phyloP scores from a whole-genome alignment of 2,113 vertebrate genomes.

The Gadus macrocephalus region DNA sequence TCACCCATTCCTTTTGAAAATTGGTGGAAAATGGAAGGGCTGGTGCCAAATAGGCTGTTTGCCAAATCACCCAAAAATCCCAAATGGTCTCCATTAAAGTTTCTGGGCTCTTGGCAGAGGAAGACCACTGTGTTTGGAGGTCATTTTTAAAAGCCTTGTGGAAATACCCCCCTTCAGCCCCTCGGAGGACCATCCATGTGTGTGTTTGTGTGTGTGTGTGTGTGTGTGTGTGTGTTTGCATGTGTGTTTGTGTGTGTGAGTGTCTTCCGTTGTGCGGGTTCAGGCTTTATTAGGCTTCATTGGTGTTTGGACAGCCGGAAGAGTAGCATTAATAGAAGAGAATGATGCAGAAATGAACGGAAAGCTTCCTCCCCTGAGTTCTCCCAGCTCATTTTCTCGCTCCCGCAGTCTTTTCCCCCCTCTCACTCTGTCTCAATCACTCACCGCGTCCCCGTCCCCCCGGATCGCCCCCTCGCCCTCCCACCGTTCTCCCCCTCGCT shows the following conservation, averaged over 20 bases:
- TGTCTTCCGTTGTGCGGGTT: conserved; percentile 54
- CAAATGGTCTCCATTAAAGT: conserved; percentile 67
- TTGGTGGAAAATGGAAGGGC: conserved; percentile 61
- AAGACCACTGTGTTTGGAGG: conserved; percentile 58
- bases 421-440: conserved; percentile 54
- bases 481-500: conserved; percentile 37
- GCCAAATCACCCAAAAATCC: conserved; percentile 62
- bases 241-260: conserved; percentile 33
- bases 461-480: conserved; percentile 17
- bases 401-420: conserved; percentile 37
- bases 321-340: conserved; percentile 66
- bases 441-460: conserved; percentile 24
- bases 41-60: conserved; percentile 56
- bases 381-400: conserved; percentile 59
- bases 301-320: conserved; percentile 68
- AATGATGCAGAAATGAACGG: conserved; percentile 70
- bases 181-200: conserved; percentile 35
- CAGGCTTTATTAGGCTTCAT: conserved; percentile 68
- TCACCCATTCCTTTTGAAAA: conserved; percentile 53
- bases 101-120: conserved; percentile 56
- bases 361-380: conserved; percentile 61
- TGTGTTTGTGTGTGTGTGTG: conserved; percentile 25
- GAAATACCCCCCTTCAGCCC: conserved; percentile 55
- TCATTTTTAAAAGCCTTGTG: conserved; percentile 70
- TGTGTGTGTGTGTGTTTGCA: conserved; percentile 52